Evolutionary conservation across 1,140 invertebrate genomes (phyloP), one percentile per base, ranked within the genome.

Genomic region (Oryctes rhinoceros): DNA sequence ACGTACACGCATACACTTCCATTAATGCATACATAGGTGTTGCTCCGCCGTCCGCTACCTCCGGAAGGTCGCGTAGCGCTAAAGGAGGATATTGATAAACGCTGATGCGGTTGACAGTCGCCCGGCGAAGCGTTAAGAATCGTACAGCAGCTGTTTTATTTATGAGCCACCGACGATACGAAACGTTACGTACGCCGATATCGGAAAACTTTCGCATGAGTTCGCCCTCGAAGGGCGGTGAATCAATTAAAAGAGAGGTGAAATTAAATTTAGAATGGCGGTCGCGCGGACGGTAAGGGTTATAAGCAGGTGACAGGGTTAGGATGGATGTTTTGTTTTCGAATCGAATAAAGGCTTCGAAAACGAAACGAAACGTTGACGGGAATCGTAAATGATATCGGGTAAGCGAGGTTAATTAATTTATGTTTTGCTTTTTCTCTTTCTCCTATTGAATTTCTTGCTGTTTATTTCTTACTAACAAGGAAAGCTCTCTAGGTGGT

Each of bases 191-290:
- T 59, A 4, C 15, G 53, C 15, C 15, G 53, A 59, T 59, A 59
- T 59, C 53, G 53, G 53, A 59, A 59, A 59, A 59, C 53, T 59
- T 59, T 59, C 53, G 53, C 53, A 59, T 59, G 53, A 59, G 53
- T 59, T 59, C 53, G 53, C 53, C 5, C 18, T 59, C 18, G 53
- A 59, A 59, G 53, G 53, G 15, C 53, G 53, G 15, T n/a, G 53
- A 59, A 59, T 59, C 53, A 59, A 59, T 59, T 59, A 59, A 59
- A 59, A 59, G 53, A 59, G 53, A 59, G 53, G 53, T 59, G 53
- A 59, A 59, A 59, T 59, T 59, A 59, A 59, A 59, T 59, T 59
- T 59, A 59, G 53, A 59, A n/a, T 15, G 53, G 1, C 18, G 53
- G 18, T n/a, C 15, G 53, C 13, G 1, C 18, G 53, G 18, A 59